Evolutionary conservation across 2,797 vertebrate species (phyloP).

Genomic region (Xiphophorus birchmanni): DNA sequence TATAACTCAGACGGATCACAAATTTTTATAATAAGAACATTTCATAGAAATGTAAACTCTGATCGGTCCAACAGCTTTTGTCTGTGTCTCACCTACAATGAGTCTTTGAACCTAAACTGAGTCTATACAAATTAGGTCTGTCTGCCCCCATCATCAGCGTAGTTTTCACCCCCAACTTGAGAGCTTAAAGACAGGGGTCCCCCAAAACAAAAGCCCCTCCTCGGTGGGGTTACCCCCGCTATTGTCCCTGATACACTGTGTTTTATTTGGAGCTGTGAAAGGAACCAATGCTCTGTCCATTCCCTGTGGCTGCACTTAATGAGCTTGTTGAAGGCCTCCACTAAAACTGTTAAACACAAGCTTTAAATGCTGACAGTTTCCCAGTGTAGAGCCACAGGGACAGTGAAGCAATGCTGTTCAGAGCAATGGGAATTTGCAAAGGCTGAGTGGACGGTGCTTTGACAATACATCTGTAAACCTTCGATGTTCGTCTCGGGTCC

Average conservation of each 20-base stretch:
- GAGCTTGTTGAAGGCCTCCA: conserved; percentile 64
- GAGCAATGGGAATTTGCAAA: conserved; percentile 12
- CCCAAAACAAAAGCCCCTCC: conserved; percentile 69
- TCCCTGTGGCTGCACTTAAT: conserved; percentile 69
- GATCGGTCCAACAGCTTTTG: conserved; percentile 37
- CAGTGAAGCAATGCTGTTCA: conserved; percentile 67
- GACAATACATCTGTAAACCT: not conserved
- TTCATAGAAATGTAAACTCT: conserved; percentile 22
- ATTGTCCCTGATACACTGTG: conserved; percentile 68
- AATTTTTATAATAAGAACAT: not conserved
- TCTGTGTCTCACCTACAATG: conserved; percentile 49
- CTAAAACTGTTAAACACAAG: conserved; percentile 66
- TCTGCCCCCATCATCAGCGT: conserved; percentile 51
- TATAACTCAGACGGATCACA: not conserved
- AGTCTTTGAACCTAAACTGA: conserved; percentile 35
- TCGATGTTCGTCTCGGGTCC: too few relatives aligned
- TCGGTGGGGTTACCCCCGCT: conserved; percentile 41
- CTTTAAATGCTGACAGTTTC: conserved; percentile 60
- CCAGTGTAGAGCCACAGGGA: conserved; percentile 34
- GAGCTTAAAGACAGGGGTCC: conserved; percentile 70
- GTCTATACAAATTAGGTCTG: conserved; percentile 57
- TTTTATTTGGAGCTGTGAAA: conserved; percentile 70
- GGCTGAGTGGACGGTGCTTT: not conserved
- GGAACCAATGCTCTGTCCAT: conserved; percentile 50
- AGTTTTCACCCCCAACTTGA: conserved; percentile 43